phyloP scores from a whole-genome alignment of 2,113 vertebrate genomes.

The Nesoenas mayeri region DNA sequence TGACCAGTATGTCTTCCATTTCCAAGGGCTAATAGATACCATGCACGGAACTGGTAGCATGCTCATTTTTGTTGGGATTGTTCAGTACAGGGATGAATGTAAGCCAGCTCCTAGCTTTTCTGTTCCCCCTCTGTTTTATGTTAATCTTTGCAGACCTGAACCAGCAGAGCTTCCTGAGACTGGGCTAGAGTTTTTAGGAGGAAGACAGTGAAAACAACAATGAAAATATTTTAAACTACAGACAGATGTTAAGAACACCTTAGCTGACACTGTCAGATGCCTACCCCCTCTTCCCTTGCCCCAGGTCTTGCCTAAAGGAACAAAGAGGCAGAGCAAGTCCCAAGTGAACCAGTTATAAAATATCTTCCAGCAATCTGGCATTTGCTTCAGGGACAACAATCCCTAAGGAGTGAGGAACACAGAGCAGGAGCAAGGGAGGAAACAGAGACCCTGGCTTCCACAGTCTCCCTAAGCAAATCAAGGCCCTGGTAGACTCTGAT shows the following conservation, averaged over 20 bases:
- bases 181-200: not conserved
- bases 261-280: not conserved
- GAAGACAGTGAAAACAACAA: not conserved
- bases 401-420: not conserved
- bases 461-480: fast-evolving
- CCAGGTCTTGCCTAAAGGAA: not conserved
- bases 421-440: not conserved
- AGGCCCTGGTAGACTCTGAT: not conserved
- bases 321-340: not conserved
- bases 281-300: not conserved
- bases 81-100: not conserved
- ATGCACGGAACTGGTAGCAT: not conserved
- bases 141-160: not conserved
- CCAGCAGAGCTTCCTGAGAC: not conserved
- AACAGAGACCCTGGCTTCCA: not conserved
- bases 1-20: not conserved
- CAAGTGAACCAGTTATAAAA: not conserved
- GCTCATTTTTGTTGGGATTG: not conserved
- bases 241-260: not conserved
- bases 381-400: not conserved
- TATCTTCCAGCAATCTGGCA: not conserved
- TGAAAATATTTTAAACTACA: not conserved
- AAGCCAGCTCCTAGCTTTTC: not conserved
- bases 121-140: not conserved
- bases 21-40: not conserved